These are phyloP conservation scores for Helostoma temminkii DNA, from an alignment of 2,797 vertebrate genomes.

Conservation along the genomic window DNA sequence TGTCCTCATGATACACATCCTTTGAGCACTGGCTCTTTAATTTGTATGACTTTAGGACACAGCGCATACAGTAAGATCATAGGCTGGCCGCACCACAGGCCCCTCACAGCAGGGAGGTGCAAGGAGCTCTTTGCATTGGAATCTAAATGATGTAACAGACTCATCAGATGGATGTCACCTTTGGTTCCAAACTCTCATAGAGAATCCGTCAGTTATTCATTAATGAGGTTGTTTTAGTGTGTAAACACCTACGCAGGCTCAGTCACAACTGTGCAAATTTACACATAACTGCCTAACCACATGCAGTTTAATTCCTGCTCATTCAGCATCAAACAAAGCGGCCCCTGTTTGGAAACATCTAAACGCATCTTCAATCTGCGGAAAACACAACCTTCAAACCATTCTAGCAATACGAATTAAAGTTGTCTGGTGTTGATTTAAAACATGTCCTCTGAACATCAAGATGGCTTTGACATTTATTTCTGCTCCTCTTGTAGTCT, in stretches of 20 bases:
- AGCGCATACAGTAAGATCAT: conserved; percentile 48
- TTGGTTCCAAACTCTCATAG: conserved; percentile 32
- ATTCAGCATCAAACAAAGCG: conserved; percentile 60
- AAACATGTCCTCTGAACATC: conserved; percentile 57
- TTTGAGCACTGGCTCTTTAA: conserved; percentile 47
- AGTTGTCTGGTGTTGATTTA: conserved; percentile 44
- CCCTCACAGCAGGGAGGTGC: conserved; percentile 41
- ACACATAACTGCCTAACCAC: conserved; percentile 7
- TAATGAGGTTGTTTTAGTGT: conserved; percentile 63
- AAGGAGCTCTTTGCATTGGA: conserved; percentile 43
- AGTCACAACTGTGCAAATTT: neutral
- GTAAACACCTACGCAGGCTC: conserved; percentile 45
- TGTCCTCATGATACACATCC: conserved; percentile 34
- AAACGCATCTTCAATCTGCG: conserved; percentile 39
- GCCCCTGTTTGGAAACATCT: conserved; percentile 39
- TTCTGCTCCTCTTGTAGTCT: conserved; percentile 45
- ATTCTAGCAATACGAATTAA: conserved; percentile 48
- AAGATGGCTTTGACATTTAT: conserved; percentile 50
- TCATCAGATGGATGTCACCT: conserved; percentile 58
- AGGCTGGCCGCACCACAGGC: conserved; percentile 35
- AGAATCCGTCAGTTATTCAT: conserved; percentile 68
- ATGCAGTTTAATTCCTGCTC: conserved; percentile 51
- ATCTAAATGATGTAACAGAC: conserved; percentile 69
- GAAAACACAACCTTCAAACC: conserved; percentile 41
- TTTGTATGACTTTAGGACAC: conserved; percentile 41